phyloP scores from a whole-genome alignment of 1,140 invertebrate species.

The Drosophila repleta region DNA sequence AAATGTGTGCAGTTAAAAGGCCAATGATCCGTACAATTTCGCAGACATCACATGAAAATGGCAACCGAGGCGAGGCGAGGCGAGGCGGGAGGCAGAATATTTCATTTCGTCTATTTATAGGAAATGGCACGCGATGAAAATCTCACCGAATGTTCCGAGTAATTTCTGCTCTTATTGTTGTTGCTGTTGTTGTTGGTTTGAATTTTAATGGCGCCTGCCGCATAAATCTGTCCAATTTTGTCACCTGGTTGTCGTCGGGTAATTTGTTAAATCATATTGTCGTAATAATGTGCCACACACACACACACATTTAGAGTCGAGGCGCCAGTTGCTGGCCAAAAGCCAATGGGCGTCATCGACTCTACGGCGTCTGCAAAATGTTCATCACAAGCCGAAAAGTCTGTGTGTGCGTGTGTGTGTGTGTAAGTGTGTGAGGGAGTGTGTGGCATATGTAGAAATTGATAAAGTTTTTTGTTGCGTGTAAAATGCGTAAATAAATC shows the following conservation, averaged over 20 bases:
- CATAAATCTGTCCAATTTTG: constrained; percentile 62
- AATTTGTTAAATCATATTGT: constrained; percentile 59
- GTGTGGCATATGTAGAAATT: constrained; percentile 46
- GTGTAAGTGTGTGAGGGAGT: constrained; percentile 11
- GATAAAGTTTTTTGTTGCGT: constrained; percentile 47
- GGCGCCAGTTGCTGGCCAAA: constrained; percentile 20
- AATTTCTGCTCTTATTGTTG: constrained; percentile 9
- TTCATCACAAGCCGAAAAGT: neutral
- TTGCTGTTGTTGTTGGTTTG: constrained; percentile 1
- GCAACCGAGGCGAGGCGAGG: neutral
- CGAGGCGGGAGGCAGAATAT: neutral
- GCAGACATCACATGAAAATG: constrained; percentile 16
- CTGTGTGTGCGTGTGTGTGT: neutral
- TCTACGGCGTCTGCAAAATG: constrained; percentile 22
- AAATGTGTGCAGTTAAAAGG: constrained; percentile 5
- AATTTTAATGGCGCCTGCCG: constrained; percentile 31
- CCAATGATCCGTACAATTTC: constrained; percentile 23
- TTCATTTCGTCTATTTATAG: constrained; percentile 28
- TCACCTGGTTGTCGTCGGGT: constrained; percentile 61
- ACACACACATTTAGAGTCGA: constrained; percentile 18
- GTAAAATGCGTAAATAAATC: constrained; percentile 54
- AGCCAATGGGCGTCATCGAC: constrained; percentile 27
- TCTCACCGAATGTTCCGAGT: neutral
- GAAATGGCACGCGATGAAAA: constrained; percentile 43
- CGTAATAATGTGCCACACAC: constrained; percentile 35